These are phyloP conservation scores for Temnopleurus reevesii DNA, from an alignment of 53 echinoderm and acorn worm genomes.

Conservation along the genomic window DNA sequence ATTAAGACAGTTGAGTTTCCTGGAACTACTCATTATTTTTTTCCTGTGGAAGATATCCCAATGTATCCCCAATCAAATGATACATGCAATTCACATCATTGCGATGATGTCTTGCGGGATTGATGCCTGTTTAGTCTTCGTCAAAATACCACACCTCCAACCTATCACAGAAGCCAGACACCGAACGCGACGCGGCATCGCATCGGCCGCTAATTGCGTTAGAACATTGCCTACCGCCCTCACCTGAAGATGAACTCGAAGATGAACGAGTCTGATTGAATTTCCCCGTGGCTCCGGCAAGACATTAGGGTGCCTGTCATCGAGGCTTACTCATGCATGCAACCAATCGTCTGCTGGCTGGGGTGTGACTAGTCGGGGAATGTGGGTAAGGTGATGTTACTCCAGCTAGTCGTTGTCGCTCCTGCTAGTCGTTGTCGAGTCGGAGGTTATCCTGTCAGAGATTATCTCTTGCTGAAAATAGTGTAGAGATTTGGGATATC, in stretches of 20 bases:
- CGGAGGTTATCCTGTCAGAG: no score
- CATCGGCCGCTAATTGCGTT: slow-evolving; percentile 7
- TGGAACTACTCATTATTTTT: no score
- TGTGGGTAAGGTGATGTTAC: background rate
- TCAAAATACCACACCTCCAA: slow-evolving; percentile 12
- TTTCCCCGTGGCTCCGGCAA: slow-evolving; percentile 28
- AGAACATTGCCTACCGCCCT: background rate
- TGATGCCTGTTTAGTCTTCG: slow-evolving; percentile 14
- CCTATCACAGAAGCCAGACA: background rate
- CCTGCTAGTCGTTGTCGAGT: no score
- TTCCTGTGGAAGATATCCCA: background rate
- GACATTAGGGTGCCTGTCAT: slow-evolving; percentile 32
- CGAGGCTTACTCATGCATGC: slow-evolving; percentile 39
- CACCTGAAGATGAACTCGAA: slow-evolving; percentile 43
- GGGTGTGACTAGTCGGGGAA: background rate
- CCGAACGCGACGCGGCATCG: background rate
- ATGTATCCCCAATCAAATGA: background rate
- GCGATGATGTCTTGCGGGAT: slow-evolving; percentile 16
- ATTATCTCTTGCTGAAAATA: no score
- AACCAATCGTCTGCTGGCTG: slow-evolving; percentile 1
- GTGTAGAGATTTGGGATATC: no score
- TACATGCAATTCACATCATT: background rate
- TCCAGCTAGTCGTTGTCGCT: background rate
- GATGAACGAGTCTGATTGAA: slow-evolving; percentile 45
- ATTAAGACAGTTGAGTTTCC: no score